Evolutionary conservation across 2,797 vertebrate species (phyloP).

Genomic region (Vipera ursinii): DNA sequence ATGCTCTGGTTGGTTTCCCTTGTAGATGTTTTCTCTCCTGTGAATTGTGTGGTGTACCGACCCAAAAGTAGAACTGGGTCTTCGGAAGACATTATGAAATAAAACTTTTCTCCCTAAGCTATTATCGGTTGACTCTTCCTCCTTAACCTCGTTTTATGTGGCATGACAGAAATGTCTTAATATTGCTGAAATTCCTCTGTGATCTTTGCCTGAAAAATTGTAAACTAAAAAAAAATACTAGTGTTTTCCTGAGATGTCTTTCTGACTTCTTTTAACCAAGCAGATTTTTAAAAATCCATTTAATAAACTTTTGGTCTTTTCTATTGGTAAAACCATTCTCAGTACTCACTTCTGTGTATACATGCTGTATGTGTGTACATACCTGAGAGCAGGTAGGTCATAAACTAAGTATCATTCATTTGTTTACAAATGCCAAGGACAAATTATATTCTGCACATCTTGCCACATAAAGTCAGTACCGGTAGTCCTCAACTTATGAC

Average conservation of each 20-base stretch:
- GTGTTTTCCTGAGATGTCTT: background rate
- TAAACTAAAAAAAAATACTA: background rate
- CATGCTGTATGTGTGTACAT: background rate
- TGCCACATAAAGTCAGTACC: background rate
- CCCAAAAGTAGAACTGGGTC: background rate
- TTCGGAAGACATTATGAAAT: conserved; percentile 17
- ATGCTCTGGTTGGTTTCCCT: conserved; percentile 12
- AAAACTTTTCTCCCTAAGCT: background rate
- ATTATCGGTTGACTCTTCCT: conserved; percentile 22
- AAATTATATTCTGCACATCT: background rate
- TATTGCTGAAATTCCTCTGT: background rate
- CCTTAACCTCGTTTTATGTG: conserved; percentile 24
- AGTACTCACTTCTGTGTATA: background rate
- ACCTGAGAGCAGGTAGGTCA: background rate
- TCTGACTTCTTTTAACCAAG: background rate
- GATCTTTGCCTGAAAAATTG: background rate
- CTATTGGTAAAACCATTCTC: background rate
- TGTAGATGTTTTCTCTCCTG: conserved; percentile 20
- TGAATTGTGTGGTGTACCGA: background rate
- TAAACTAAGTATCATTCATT: conserved; percentile 6
- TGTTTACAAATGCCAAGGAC: conserved; percentile 21
- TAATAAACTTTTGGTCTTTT: background rate
- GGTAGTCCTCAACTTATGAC: background rate
- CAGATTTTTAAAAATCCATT: background rate
- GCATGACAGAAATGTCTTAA: background rate